These are phyloP conservation scores for Mesorhabditis sp. DNA, from an alignment of 2,888 invertebrate species.

Conservation along the genomic window DNA sequence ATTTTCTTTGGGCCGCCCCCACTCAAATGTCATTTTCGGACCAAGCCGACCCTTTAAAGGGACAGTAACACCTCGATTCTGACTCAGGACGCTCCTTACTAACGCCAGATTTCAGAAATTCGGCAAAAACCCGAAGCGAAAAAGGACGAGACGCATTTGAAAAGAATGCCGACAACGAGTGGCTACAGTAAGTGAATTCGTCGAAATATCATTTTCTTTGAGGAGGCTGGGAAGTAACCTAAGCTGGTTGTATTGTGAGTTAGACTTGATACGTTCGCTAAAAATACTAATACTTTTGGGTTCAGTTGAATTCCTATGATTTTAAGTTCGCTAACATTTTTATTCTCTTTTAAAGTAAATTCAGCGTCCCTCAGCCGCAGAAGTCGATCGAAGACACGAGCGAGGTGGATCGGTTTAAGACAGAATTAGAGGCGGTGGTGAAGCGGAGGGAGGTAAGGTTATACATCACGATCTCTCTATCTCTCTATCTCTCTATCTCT, in stretches of 20 bases:
- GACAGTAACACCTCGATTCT: background rate
- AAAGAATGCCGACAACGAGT: background rate
- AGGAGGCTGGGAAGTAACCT: no score
- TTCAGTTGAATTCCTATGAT: no score
- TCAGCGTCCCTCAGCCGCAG: background rate
- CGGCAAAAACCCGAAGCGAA: background rate
- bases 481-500: background rate
- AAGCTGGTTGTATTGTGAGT: no score
- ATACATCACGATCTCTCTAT: background rate
- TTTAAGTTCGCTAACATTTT: no score
- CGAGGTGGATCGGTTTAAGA: constrained; percentile 1
- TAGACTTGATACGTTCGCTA: no score
- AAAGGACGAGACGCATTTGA: background rate
- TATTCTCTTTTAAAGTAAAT: background rate
- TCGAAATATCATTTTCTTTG: background rate
- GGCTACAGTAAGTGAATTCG: background rate
- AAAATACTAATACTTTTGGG: no score
- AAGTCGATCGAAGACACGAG: background rate
- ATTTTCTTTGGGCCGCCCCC: no score
- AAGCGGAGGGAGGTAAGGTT: background rate
- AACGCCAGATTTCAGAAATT: background rate
- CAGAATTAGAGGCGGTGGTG: background rate
- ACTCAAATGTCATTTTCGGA: no score
- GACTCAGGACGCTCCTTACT: background rate
- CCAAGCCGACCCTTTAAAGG: no score